Evolutionary conservation across 1,140 invertebrate species (phyloP).

Genomic region (Pogonomyrmex barbatus): DNA sequence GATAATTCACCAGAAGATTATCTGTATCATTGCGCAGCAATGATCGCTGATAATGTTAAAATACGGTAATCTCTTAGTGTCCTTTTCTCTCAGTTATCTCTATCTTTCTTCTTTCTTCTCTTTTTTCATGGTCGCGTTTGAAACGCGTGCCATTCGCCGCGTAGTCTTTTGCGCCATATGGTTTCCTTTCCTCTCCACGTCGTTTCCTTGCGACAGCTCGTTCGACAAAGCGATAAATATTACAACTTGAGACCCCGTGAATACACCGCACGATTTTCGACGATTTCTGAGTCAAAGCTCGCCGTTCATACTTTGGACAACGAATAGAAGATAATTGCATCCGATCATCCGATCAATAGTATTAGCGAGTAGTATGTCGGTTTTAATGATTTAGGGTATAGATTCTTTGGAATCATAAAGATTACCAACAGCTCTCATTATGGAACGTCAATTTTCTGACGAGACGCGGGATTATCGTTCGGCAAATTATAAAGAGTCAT

Average conservation of each 20-base stretch:
- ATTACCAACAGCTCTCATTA: constrained; percentile 23
- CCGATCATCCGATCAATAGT: constrained; percentile 6
- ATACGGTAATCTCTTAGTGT: neutral
- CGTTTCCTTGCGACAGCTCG: constrained; percentile 43
- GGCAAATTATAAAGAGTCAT: constrained; percentile 51
- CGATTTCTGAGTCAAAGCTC: constrained; percentile 54
- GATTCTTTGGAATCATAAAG: constrained; percentile 1
- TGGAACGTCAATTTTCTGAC: constrained; percentile 37
- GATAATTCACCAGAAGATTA: neutral
- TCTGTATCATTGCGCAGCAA: neutral
- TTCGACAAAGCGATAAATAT: constrained; percentile 74
- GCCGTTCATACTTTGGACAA: neutral
- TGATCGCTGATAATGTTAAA: neutral
- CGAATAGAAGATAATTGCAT: constrained; percentile 6
- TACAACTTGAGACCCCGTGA: constrained; percentile 68
- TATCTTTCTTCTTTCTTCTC: constrained; percentile 52
- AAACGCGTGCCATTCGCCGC: constrained; percentile 69
- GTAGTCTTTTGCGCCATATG: constrained; percentile 78
- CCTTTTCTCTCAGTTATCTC: constrained; percentile 12
- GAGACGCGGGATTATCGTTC: constrained; percentile 38
- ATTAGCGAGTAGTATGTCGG: too few species aligned
- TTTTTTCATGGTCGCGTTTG: constrained; percentile 55
- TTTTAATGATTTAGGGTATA: neutral
- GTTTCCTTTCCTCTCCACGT: constrained; percentile 69
- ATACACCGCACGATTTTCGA: constrained; percentile 65